Conservation (phyloP, 2,797 vertebrate species). For the Pelochelys cantorii region DNA sequence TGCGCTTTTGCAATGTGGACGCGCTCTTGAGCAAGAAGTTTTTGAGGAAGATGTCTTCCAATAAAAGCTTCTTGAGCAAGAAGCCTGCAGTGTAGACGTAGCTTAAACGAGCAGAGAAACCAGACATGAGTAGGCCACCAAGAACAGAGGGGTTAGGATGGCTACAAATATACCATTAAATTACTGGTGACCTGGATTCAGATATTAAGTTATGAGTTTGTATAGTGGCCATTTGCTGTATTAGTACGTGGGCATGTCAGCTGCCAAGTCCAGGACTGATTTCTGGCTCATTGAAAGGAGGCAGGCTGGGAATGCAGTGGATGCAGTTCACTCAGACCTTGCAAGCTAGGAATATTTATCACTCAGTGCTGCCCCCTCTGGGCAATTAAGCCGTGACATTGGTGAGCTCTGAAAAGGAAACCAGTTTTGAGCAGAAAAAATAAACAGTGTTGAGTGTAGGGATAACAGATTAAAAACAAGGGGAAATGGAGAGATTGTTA, state of each 20-base stretch:
- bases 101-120: neutral
- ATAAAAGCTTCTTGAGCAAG: too few species aligned
- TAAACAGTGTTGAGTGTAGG: fast-evolving
- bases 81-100: too few species aligned
- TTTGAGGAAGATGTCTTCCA: too few species aligned
- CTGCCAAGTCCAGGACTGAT: fast-evolving
- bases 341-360: neutral
- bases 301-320: neutral
- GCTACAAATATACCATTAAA: fast-evolving
- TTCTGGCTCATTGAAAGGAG: fast-evolving
- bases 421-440: fast-evolving
- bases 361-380: neutral
- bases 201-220: fast-evolving
- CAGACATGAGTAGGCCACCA: neutral
- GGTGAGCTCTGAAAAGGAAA: neutral
- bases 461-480: neutral
- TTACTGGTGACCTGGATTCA: fast-evolving
- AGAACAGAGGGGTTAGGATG: neutral
- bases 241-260: fast-evolving
- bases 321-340: neutral
- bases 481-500: neutral
- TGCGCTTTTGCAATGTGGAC: too few species aligned
- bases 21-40: too few species aligned
- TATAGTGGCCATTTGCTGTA: fast-evolving
- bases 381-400: neutral